phyloP scores from a whole-genome alignment of 1,140 invertebrate species.

The Thalassaphorura encarpata region DNA sequence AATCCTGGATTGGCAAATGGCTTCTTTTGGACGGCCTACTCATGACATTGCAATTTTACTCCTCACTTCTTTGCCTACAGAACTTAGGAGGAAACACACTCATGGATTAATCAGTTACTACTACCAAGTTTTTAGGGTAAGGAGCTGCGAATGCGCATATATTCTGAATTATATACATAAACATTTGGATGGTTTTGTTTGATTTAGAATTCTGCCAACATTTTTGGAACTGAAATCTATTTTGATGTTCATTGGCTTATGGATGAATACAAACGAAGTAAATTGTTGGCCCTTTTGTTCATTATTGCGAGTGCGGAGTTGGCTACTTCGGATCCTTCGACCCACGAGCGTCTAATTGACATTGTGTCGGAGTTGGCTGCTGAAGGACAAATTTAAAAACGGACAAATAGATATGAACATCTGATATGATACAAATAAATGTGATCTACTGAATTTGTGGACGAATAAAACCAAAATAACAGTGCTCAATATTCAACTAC shows the following conservation, averaged over 20 bases:
- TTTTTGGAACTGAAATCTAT: slow-evolving; percentile 41
- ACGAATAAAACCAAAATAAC: no score
- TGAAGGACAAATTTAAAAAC: slow-evolving; percentile 7
- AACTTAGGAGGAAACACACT: slow-evolving; percentile 50
- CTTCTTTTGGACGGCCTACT: slow-evolving; percentile 59
- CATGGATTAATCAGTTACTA: slow-evolving; percentile 55
- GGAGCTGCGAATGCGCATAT: no score
- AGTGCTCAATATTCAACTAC: no score
- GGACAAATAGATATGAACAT: no score
- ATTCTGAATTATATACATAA: neutral
- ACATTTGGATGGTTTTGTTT: neutral
- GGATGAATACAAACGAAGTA: slow-evolving; percentile 54
- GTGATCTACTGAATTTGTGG: no score
- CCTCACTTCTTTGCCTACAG: slow-evolving; percentile 58
- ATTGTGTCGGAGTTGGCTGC: slow-evolving; percentile 8
- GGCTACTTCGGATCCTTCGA: slow-evolving; percentile 2
- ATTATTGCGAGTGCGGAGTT: slow-evolving; percentile 65
- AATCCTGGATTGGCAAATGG: slow-evolving; percentile 75
- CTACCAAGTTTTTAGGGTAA: slow-evolving; percentile 46
- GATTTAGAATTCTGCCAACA: slow-evolving; percentile 8
- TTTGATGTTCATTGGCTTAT: slow-evolving; percentile 8
- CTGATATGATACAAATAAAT: no score
- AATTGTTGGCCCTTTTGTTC: slow-evolving; percentile 57
- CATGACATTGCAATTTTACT: slow-evolving; percentile 66
- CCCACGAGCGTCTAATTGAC: slow-evolving; percentile 13